Percentiles rank a stretch among this genome's conserved stretches.
Evolutionary conservation across 2,888 invertebrate genomes (phyloP).

Genomic region (Epistrophe eligans): DNA sequence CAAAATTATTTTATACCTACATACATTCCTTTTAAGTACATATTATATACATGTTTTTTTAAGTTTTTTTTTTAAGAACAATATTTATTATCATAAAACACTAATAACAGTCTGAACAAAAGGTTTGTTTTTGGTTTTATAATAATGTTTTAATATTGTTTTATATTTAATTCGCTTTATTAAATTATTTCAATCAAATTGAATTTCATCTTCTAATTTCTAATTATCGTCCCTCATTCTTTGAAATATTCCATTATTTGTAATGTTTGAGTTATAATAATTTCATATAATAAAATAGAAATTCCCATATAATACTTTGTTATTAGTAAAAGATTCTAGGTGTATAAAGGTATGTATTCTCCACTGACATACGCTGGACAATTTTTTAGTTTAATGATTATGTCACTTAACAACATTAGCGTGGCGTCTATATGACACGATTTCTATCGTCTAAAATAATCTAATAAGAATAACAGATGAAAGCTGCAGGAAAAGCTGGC

Average conservation of each 20-base stretch:
- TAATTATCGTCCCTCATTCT: neutral
- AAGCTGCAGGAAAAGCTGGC: too few species aligned
- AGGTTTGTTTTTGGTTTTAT: neutral
- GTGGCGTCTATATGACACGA: too few species aligned
- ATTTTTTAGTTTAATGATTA: too few species aligned
- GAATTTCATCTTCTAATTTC: neutral
- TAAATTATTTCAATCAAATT: neutral
- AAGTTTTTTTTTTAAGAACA: neutral
- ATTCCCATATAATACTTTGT: neutral
- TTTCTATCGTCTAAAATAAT: too few species aligned
- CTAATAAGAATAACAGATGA: too few species aligned
- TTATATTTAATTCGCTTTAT: neutral
- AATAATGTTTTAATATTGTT: neutral
- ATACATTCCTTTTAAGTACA: slow-evolving; percentile 1
- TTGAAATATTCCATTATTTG: too few species aligned
- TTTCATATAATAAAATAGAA: neutral
- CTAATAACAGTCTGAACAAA: neutral
- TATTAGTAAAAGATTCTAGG: neutral
- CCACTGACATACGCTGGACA: too few species aligned
- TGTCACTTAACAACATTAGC: too few species aligned
- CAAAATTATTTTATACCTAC: neutral
- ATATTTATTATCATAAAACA: slow-evolving; percentile 14
- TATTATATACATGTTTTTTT: neutral
- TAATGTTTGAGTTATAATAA: neutral
- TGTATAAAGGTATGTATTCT: neutral